Conservation (phyloP, 2,888 invertebrate species). For the Amphipoea lucens region DNA sequence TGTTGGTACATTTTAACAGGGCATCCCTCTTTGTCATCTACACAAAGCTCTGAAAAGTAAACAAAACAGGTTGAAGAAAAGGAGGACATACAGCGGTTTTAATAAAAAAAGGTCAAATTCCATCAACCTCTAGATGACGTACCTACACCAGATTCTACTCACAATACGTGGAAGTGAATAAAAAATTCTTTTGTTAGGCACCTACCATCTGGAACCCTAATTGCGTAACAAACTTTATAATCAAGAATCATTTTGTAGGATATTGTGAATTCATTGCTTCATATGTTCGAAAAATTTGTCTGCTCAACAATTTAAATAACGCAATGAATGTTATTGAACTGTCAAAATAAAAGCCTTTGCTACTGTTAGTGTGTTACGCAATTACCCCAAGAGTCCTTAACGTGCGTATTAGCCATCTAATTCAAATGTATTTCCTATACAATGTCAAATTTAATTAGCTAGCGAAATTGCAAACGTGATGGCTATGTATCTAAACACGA, state of each 20-base stretch:
- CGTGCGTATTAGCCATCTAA: constrained; percentile 5
- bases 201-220: neutral
- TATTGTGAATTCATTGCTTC: too few species aligned
- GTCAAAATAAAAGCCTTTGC: too few species aligned
- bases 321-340: too few species aligned
- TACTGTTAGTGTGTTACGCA: too few species aligned
- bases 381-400: neutral
- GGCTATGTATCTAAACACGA: too few species aligned
- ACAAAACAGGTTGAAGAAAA: constrained; percentile 14
- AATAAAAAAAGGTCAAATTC: neutral
- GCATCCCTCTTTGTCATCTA: neutral
- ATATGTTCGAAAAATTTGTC: too few species aligned
- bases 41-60: neutral
- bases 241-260: too few species aligned
- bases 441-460: too few species aligned
- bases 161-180: neutral
- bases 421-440: constrained; percentile 24
- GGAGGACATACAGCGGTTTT: neutral
- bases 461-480: too few species aligned
- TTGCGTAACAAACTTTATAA: too few species aligned
- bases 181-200: constrained; percentile 27
- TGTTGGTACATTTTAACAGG: neutral
- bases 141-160: neutral
- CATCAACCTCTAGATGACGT: neutral
- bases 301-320: too few species aligned